Evolutionary conservation across 2,113 vertebrate species (phyloP), one percentile per base, ranked within the genome.

Genomic region (Gobius niger): DNA sequence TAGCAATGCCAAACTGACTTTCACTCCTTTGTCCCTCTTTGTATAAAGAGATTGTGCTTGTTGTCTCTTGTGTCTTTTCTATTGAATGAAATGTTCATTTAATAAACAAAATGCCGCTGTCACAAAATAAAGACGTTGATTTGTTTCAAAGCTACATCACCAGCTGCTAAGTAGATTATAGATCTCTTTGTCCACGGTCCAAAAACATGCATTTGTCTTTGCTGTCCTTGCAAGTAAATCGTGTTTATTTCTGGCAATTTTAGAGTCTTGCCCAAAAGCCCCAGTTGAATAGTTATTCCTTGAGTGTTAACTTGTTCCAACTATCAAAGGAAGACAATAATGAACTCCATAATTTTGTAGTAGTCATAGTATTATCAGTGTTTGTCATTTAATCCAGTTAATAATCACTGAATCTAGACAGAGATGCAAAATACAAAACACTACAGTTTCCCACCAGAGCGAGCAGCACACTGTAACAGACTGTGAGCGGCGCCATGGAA

Each of bases 401-500:
- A 34, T 34, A 34, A 34, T 34, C 24, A 49, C 47, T 14, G 47
- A 24, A 19, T 24, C 18, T 52, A 52, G 50, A 52, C 8, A 24
- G 16, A 54, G 16, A 6, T 49, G 18, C 47, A 50, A 50, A 65
- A 64, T 46, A 63, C 0, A 2, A 34, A 65, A 65, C 47, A 49
- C 46, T 63, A 71, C 24, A 62, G 68, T 16, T 47, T 6, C 44
- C 64, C 2, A 14, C 13, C 49, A 76, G 44, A 65, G 44, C 3
- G 4, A 60, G 47, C 67, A 9, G 19, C 13, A 46, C 70, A 49
- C 49, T 54, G 59, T 49, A 49, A 62, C 50, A 72, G 59, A 63
- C 70, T 76, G 68, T 73, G 70, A 74, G 59, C 75, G 70, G 61
- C 18, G 46, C 14, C 68, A 50, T 40, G 56, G 41, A 62, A 73